These are phyloP conservation scores for Dione juno DNA, from an alignment of 2,888 invertebrate genomes.

Conservation along the genomic window DNA sequence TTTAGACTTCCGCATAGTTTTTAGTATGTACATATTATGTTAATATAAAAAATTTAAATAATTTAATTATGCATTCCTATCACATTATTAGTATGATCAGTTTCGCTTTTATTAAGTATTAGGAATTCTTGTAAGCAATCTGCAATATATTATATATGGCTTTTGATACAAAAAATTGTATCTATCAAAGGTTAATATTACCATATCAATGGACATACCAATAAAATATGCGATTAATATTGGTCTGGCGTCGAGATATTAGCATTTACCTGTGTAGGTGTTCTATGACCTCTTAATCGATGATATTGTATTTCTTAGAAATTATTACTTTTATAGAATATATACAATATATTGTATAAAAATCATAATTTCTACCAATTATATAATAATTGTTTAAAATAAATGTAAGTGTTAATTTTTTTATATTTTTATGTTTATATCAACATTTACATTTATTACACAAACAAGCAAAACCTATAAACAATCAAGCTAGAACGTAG, in stretches of 20 bases:
- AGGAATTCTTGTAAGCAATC: slow-evolving; percentile 25
- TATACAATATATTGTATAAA: no score
- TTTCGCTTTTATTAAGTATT: slow-evolving; percentile 16
- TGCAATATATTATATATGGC: slow-evolving; percentile 11
- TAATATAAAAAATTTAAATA: neutral
- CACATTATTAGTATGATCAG: neutral
- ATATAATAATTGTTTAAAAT: slow-evolving; percentile 11
- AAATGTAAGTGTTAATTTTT: neutral
- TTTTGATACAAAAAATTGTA: slow-evolving; percentile 16
- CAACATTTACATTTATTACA: slow-evolving; percentile 2
- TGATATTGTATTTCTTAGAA: neutral
- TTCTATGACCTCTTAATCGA: slow-evolving; percentile 10
- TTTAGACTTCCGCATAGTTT: no score
- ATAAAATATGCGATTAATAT: slow-evolving; percentile 27
- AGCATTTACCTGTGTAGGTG: slow-evolving; percentile 25
- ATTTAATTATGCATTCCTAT: neutral
- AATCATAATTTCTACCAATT: no score
- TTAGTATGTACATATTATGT: no score
- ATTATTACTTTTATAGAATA: neutral
- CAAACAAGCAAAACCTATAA: slow-evolving; percentile 48
- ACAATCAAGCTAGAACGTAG: slow-evolving; percentile 59
- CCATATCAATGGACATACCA: slow-evolving; percentile 26
- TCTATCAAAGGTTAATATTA: slow-evolving; percentile 26
- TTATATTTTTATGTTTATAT: neutral
- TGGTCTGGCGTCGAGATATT: slow-evolving; percentile 13